Base-by-base conservation (phyloP, 2,113 vertebrate species). In the Lampris incognitus region DNA sequence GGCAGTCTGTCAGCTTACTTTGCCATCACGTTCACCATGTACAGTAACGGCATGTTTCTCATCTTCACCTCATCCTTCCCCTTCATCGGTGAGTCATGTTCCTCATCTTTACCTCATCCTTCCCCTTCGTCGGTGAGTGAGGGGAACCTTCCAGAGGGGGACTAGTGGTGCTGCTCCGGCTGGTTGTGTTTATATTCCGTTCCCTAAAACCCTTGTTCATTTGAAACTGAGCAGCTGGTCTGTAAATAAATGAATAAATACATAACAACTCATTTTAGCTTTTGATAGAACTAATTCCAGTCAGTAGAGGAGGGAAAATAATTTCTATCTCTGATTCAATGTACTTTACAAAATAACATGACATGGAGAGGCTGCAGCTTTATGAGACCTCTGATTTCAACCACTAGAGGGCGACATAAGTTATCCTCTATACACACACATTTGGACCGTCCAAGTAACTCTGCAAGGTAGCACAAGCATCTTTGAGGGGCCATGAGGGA, bases 1-100 rank as follows among this genome's bases (percentile, higher is more conserved):
- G 97, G 98, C 42, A 99, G 97, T 92, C 94, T 99, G 84, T 94
- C 95, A 1, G 89, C 95, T 66, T 99, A 97, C 91, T 98, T 98
- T 62, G 94, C 95, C 52, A 85, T 97, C 84, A 95, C 94, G 1
- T 95, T 98, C 87, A 95, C 97, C 78, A 95, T 98, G 94, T 96
- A 96, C 78, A 99, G 97, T 84, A 95, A 97, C 0, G 96, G 96
- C 90, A 95, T 97, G 94, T 99, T 95, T 79, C 82, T 96, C 82
- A 93, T 96, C 77, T 96, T 97, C 88, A 96, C 96, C 6, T 95
- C 90, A 1, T 44, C 84, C 11, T 98, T 99, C 90, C 95, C 95
- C 1, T 98, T 97, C 66, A 79, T 97, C 38, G 98, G 96, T 97
- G 93, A 95, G 95, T 82, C 46, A 36, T 40, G 24, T 1, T 10